These are phyloP conservation scores for Lasioglossum malachurum DNA, from an alignment of 2,888 invertebrate genomes.

Conservation along the genomic window DNA sequence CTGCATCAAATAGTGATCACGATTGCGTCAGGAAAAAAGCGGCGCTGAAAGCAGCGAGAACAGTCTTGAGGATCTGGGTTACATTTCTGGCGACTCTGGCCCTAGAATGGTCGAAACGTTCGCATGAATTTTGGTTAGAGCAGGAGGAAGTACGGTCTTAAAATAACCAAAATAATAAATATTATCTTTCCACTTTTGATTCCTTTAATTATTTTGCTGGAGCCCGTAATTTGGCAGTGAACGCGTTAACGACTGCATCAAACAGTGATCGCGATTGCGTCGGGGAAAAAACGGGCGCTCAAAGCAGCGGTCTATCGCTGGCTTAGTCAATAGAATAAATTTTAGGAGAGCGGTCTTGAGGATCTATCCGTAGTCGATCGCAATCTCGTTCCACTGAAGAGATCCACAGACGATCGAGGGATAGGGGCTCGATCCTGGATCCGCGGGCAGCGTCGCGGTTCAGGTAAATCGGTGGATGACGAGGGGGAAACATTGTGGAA, in stretches of 20 bases:
- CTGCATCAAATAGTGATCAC: too few species aligned
- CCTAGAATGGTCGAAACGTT: too few species aligned
- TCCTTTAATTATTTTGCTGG: too few species aligned
- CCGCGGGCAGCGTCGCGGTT: slow-evolving; percentile 42
- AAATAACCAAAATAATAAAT: too few species aligned
- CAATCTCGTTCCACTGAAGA: not conserved
- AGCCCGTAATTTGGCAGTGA: too few species aligned
- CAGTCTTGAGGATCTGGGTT: not conserved
- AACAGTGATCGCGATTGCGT: too few species aligned
- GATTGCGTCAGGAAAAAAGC: too few species aligned
- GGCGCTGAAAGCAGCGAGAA: too few species aligned
- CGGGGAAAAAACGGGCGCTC: not conserved
- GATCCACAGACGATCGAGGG: not conserved
- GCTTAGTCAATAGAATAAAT: not conserved
- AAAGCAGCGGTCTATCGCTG: not conserved
- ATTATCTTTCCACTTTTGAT: too few species aligned
- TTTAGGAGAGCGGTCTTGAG: not conserved
- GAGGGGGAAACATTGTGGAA: slow-evolving; percentile 33
- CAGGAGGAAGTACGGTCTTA: too few species aligned
- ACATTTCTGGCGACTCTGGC: too few species aligned
- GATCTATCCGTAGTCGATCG: not conserved
- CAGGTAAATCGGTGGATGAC: slow-evolving; percentile 45
- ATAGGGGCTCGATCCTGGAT: slow-evolving; percentile 12
- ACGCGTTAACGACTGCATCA: too few species aligned
- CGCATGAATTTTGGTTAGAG: not conserved